These are phyloP conservation scores for Drosophila serrata DNA, from an alignment of 1,140 invertebrate genomes.

Conservation along the genomic window DNA sequence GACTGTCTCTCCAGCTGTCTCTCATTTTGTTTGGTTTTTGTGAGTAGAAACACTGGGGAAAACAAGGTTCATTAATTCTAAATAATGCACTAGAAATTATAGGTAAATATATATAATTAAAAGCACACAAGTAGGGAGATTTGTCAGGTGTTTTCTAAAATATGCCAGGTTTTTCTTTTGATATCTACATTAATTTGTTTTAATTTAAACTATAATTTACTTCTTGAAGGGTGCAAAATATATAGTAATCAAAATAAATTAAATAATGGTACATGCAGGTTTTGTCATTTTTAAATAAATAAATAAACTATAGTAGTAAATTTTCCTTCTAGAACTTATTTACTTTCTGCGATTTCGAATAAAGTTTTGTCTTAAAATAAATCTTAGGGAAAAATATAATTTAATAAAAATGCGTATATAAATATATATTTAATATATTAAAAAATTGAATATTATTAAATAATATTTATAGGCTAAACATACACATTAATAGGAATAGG, in stretches of 20 bases:
- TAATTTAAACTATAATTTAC: no score
- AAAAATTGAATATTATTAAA: no score
- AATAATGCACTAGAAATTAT: not conserved
- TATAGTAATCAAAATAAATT: no score
- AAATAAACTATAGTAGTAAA: no score
- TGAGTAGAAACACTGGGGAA: conserved; percentile 17
- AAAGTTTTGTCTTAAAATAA: not conserved
- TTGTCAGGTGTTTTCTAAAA: not conserved
- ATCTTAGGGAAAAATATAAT: not conserved
- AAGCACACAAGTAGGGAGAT: not conserved
- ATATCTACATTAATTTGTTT: no score
- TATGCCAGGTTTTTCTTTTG: not conserved
- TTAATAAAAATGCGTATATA: not conserved
- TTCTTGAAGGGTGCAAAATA: no score
- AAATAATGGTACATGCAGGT: no score
- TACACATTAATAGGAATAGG: no score
- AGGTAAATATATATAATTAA: no score
- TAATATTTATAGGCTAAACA: no score
- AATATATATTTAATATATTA: no score
- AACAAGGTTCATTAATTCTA: not conserved
- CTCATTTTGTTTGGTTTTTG: conserved; percentile 6
- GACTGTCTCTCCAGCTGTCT: conserved; percentile 35
- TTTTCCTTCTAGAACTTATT: not conserved
- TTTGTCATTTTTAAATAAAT: no score
- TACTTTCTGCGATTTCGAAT: not conserved